phyloP scores from a whole-genome alignment of 2,113 vertebrate species.

The Geococcyx californianus region DNA sequence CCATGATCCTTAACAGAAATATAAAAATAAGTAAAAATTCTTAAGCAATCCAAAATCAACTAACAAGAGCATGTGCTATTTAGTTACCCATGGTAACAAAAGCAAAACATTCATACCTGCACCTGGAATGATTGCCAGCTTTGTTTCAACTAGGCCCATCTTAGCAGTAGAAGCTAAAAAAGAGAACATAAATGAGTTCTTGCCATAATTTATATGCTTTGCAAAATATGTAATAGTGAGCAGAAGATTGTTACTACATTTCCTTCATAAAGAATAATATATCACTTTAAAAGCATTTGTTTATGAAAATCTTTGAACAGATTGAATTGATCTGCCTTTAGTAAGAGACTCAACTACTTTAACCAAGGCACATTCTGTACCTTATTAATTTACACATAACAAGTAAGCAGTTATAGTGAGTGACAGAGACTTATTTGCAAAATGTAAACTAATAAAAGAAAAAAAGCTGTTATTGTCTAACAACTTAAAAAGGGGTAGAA shows the following conservation, averaged over 20 bases:
- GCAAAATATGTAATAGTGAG: background rate
- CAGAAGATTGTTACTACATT: background rate
- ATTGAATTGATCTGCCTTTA: background rate
- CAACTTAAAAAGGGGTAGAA: background rate
- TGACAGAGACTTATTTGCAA: background rate
- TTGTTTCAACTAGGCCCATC: constrained; percentile 96
- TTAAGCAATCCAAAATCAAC: background rate
- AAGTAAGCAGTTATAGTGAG: background rate
- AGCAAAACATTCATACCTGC: constrained; percentile 83
- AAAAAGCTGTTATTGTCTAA: background rate
- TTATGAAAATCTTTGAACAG: background rate
- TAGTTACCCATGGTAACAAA: background rate
- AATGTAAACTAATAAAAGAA: background rate
- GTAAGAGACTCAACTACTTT: background rate
- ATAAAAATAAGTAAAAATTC: background rate
- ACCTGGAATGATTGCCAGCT: constrained; percentile 93
- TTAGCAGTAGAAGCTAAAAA: constrained; percentile 87
- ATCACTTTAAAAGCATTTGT: background rate
- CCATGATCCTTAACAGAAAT: background rate
- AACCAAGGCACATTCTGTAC: background rate
- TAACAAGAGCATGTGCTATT: background rate
- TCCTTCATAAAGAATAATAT: background rate
- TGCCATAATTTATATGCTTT: background rate
- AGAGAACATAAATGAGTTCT: background rate
- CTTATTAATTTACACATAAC: background rate